Evolutionary conservation across 2,113 vertebrate species (phyloP), one percentile per base, ranked within the genome.

Genomic region (Salvator merianae): DNA sequence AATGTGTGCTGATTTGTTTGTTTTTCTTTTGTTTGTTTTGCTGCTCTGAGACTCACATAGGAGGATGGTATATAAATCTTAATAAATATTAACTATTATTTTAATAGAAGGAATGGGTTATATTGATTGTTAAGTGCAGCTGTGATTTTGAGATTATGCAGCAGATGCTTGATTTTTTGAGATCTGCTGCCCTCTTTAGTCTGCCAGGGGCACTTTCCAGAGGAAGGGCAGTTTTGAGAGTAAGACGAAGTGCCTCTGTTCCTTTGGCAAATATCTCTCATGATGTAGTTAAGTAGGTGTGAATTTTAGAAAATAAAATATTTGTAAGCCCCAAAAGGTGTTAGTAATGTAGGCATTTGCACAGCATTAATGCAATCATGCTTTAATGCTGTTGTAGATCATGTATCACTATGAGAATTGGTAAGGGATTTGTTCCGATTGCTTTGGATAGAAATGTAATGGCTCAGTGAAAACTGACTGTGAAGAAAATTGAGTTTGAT

Each of bases 141-240:
- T 47, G 5, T 47, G 43, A 47, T 55, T 59, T 32, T 73, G 9
- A 66, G 16, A 0, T 68, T 36, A 28, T 43, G 36, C 18, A 86
- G 73, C 24, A 84, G 69, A 4, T 28, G 26, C 13, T 20, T 6
- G 6, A 91, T 92, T 87, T 10, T 55, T 65, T 89, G 91, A 87
- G 6, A 28, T 95, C 78, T 93, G 92, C 90, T 94, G 93, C 94
- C 93, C 90, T 92, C 92, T 87, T 89, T 18, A 80, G 91, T 86
- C 84, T 85, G 12, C 73, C 83, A 72, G 79, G 75, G 86, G 79
- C 78, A 22, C 47, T 62, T 70, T 75, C 62, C 14, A 88, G 80
- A 81, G 30, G 68, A 0, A 26, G 12, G 34, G 47, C 26, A n/a
- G 50, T 69, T 36, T 65, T 34, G 43, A 2, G 5, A 55, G 10